Conservation (phyloP, 2,888 invertebrate species). For the Catocala sponsa region DNA sequence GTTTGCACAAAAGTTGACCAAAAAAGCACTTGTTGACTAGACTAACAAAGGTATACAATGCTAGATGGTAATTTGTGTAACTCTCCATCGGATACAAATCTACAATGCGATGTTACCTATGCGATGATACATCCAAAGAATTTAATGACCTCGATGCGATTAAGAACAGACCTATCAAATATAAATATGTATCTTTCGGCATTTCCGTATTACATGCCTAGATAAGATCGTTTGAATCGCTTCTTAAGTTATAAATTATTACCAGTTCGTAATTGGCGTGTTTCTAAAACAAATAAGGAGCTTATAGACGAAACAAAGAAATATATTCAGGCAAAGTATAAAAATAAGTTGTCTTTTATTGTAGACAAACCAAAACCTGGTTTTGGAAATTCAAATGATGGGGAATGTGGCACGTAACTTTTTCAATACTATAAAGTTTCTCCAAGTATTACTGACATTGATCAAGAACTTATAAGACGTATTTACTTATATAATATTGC, state of each 20-base stretch:
- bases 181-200: conserved; percentile 13
- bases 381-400: conserved; percentile 31
- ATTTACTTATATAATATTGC: background rate
- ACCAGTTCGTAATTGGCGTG: conserved; percentile 51
- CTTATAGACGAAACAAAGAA: conserved; percentile 23
- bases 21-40: too few species aligned
- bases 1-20: too few species aligned
- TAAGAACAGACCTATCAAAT: conserved; percentile 4
- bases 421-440: background rate
- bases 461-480: background rate
- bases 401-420: conserved; percentile 32
- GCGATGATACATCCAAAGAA: conserved; percentile 18
- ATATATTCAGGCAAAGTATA: conserved; percentile 34
- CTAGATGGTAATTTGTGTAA: conserved; percentile 11
- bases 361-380: conserved; percentile 51
- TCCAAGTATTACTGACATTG: background rate
- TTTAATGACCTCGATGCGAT: conserved; percentile 18
- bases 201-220: conserved; percentile 14
- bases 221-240: conserved; percentile 15
- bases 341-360: conserved; percentile 44
- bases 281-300: conserved; percentile 32
- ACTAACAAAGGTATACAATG: conserved; percentile 4
- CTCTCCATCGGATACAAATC: conserved; percentile 11
- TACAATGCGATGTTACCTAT: conserved; percentile 17
- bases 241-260: conserved; percentile 16